Conservation (phyloP, 2,113 vertebrate genomes). For the Alethe castanea region DNA sequence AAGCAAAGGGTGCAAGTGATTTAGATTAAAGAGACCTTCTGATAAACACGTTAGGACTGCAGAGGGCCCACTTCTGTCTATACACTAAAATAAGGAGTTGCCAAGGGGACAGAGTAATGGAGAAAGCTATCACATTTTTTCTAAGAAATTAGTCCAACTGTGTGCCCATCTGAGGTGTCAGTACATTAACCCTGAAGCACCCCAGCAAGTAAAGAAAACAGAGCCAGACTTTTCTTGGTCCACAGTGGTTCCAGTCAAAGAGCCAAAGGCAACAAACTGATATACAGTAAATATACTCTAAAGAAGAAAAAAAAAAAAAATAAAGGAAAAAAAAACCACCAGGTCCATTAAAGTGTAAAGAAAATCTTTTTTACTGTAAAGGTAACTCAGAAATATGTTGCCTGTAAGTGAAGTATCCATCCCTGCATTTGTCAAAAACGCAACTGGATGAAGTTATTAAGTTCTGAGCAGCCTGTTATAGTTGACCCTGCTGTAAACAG, state of each 20-base stretch:
- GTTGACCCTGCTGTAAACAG: not conserved
- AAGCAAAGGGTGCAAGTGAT: not conserved
- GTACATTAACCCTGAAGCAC: not conserved
- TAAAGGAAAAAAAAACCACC: not conserved
- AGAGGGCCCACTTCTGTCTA: not conserved
- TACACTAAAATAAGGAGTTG: not conserved
- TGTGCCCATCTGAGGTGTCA: not conserved
- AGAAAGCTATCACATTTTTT: not conserved
- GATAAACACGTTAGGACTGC: not conserved
- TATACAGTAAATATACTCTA: too few relatives aligned
- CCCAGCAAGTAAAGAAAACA: not conserved
- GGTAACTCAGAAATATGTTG: not conserved
- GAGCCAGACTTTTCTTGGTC: not conserved
- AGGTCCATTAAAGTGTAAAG: not conserved
- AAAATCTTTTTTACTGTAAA: not conserved
- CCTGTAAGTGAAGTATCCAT: not conserved
- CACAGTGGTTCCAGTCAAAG: not conserved
- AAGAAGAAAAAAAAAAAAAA: too few relatives aligned
- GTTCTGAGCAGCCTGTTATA: not conserved
- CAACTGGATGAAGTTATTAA: not conserved
- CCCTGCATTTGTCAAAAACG: not conserved
- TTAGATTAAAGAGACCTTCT: not conserved
- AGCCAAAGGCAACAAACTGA: not conserved
- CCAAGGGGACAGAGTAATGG: not conserved
- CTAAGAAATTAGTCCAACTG: not conserved